Evolutionary conservation across 2,888 invertebrate genomes (phyloP), one percentile per base, ranked within the genome.

Genomic region (Seira sanloemensis): DNA sequence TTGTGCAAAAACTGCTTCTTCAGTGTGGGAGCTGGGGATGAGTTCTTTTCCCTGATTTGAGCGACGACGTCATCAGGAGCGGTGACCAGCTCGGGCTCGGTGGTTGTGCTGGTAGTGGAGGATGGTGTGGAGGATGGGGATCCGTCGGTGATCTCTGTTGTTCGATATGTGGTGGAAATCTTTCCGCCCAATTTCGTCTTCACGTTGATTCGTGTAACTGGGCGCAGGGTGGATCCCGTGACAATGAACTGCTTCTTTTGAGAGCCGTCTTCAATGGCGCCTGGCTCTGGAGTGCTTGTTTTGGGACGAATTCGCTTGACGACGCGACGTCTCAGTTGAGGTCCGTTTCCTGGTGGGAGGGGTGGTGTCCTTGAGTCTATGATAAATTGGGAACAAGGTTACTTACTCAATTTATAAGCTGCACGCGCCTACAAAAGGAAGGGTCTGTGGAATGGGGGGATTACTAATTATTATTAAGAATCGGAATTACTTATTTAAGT

Each of bases 41-140:
- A 37, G 4, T 4, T 12, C 12, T 37, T 37, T 37, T 37, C 12
- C 37, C 37, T 37, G 37, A 37, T 37, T 37, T 58, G 4, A 12
- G 16, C 58, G 25, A 86, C 68, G 4, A 84, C 86, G 50, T 85
- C 87, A 5, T 83, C 82, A 18, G 88, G 84, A 19, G 89, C 88
- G 0, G 88, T 88, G 2, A 88, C 75, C 0, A 89, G 66, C 19
- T 85, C 77, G 1, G 88, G 87, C 79, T 89, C 87, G 25, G 78
- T 80, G 0, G 88, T 88, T 19, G 86, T 85, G 2, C 85, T 86
- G 9, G 86, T 74, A 7, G 84, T 79, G 1, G 85, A 27, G 1
- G 71, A 69, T 75, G 65, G 26, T n/a, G 67, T 50, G 0, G 67
- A 37, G 58, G 78, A 85, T 37, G 81, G 73, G 23, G 69, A 85